Conservation (phyloP, 1,140 invertebrate genomes). For the Aphaenogaster ashmeadi region DNA sequence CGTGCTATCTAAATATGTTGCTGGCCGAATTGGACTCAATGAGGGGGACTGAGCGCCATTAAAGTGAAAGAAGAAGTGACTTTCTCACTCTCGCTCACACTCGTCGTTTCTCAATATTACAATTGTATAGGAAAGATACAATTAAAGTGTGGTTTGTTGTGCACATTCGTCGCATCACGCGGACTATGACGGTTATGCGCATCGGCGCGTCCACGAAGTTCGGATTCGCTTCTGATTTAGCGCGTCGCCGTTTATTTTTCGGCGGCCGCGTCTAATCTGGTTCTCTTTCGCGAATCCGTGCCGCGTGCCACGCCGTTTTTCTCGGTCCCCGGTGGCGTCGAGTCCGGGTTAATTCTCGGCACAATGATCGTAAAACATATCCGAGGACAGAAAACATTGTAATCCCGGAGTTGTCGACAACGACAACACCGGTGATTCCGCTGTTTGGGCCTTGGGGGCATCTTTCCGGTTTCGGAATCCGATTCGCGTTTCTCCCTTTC, state of each 20-base stretch:
- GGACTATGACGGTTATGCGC: conserved; percentile 21
- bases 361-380: conserved; percentile 61
- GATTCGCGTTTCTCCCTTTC: neutral
- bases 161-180: conserved; percentile 28
- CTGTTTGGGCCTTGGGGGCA: neutral
- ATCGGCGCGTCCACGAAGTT: conserved; percentile 15
- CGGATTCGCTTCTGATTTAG: conserved; percentile 45
- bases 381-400: conserved; percentile 56
- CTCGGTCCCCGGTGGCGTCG: neutral
- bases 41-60: no score
- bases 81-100: neutral
- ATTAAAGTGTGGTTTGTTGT: conserved; percentile 27
- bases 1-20: no score
- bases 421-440: neutral
- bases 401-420: conserved; percentile 25
- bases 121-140: neutral
- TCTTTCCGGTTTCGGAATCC: conserved; percentile 11
- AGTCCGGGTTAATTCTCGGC: conserved; percentile 39
- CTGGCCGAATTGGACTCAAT: no score
- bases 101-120: conserved; percentile 2
- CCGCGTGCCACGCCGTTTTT: conserved; percentile 42
- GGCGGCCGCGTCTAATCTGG: conserved; percentile 46
- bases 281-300: conserved; percentile 37
- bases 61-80: neutral
- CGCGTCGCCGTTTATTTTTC: conserved; percentile 35